A percentile compares a stretch with the other conserved stretches of the same genome.
phyloP scores from a whole-genome alignment of 2,797 vertebrate species.

The Staurois parvus region DNA sequence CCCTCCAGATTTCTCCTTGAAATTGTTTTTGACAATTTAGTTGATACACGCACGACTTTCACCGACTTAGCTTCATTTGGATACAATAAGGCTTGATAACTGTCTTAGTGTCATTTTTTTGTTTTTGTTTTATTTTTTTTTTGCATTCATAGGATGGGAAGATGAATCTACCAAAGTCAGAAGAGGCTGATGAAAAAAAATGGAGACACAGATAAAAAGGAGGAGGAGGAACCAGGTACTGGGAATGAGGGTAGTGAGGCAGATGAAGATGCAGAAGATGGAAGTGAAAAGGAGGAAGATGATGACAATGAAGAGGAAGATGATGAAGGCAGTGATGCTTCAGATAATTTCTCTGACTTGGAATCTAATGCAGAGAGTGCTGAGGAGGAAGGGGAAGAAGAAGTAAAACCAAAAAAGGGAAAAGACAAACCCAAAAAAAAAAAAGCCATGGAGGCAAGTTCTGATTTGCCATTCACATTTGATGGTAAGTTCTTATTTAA shows the following conservation, averaged over 20 bases:
- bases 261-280: conserved; percentile 62
- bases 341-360: conserved; percentile 74
- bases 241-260: conserved; percentile 48
- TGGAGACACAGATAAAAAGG: conserved; percentile 56
- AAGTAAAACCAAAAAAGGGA: conserved; percentile 30
- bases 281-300: conserved; percentile 56
- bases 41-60: too few relatives aligned
- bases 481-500: conserved; percentile 74
- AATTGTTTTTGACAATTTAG: too few relatives aligned
- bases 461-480: conserved; percentile 91
- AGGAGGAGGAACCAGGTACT: conserved; percentile 47
- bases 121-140: neutral
- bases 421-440: conserved; percentile 65
- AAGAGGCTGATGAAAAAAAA: conserved; percentile 56
- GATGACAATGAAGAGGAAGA: conserved; percentile 72
- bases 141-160: conserved; percentile 84
- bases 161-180: conserved; percentile 68
- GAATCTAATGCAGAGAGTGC: conserved; percentile 71
- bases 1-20: too few relatives aligned
- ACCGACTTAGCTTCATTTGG: too few relatives aligned
- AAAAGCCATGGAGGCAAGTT: conserved; percentile 72
- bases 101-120: neutral
- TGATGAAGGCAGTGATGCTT: conserved; percentile 71
- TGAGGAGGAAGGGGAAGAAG: conserved; percentile 64
- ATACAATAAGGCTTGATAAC: too few relatives aligned